These are phyloP conservation scores for Coregonus sp. DNA, from an alignment of 2,797 vertebrate genomes.

Conservation along the genomic window DNA sequence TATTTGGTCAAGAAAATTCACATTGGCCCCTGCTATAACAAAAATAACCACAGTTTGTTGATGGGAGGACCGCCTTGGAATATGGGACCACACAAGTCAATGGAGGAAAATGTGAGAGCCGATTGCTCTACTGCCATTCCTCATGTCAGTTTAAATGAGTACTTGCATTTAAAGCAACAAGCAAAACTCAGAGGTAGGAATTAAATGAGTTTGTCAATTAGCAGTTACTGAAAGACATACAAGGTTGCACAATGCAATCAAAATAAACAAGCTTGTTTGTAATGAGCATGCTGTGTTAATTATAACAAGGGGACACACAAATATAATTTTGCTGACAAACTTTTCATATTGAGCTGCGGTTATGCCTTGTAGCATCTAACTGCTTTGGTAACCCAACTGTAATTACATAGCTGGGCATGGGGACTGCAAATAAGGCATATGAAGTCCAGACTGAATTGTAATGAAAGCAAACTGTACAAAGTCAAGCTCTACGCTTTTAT, in stretches of 20 bases:
- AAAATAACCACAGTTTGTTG: slow-evolving; percentile 79
- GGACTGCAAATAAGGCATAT: neutral
- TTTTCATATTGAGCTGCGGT: slow-evolving; percentile 4
- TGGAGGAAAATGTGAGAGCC: slow-evolving; percentile 52
- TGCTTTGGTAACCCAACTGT: neutral
- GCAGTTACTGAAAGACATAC: slow-evolving; percentile 14
- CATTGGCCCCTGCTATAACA: slow-evolving; percentile 65
- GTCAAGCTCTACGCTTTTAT: neutral
- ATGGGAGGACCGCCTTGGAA: slow-evolving; percentile 72
- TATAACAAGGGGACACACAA: slow-evolving; percentile 7
- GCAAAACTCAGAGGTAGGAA: slow-evolving; percentile 14
- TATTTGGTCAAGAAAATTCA: slow-evolving; percentile 78
- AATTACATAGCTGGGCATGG: neutral
- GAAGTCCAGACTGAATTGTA: neutral
- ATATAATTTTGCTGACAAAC: slow-evolving; percentile 5
- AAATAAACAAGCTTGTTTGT: slow-evolving; percentile 15
- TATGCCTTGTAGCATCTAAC: neutral
- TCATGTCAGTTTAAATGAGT: slow-evolving; percentile 48
- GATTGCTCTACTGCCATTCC: slow-evolving; percentile 52
- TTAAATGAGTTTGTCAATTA: slow-evolving; percentile 27
- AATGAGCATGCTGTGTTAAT: neutral
- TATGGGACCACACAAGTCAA: slow-evolving; percentile 74
- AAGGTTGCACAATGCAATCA: slow-evolving; percentile 9
- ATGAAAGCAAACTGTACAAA: neutral
- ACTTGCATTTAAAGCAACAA: slow-evolving; percentile 18